Base-by-base conservation (phyloP, 2,113 vertebrate genomes). In the Toxotes chatareus region DNA sequence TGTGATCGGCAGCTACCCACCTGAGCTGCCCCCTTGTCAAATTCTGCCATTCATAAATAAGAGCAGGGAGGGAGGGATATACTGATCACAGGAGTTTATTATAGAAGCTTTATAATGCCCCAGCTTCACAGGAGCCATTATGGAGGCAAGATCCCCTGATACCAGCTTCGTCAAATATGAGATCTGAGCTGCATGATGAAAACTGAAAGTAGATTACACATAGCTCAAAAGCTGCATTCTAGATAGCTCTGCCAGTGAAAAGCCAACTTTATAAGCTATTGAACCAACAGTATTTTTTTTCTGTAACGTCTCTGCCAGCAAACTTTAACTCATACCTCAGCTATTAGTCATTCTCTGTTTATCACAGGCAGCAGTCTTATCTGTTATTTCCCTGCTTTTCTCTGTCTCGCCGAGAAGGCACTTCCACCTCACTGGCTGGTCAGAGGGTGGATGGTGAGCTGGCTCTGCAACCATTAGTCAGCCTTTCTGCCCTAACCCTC, bases 1-100 rank as follows among this genome's bases (percentile, higher is more conserved):
- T 88, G 88, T 92, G 91, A 93, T 91, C 82, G 74, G 89, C 88
- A 84, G 89, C 83, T 57, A 80, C 87, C 89, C 85, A 90, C 89
- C 91, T 80, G 88, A 92, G 73, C 56, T 84, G 38, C 86, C 76
- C 86, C 84, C 87, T 85, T 91, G 84, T 93, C 93, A 92, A 90
- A 92, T 83, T 87, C 85, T 68, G 73, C 91, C 94, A 95, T 95
- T 96, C 93, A 96, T 93, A 95, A 95, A 95, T 92, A 84, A 91
- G 76, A 72, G 65, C 66, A 70, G 64, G 63, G 56, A 87, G 77
- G 82, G 75, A 68, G 84, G 79, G 89, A 55, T 55, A 80, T 66
- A 56, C 72, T 89, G 91, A 92, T 92, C 92, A 93, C 89, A 95
- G 92, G 87, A 76, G 76, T 88, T 89, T 90, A 91, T 90, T 86